Conservation (phyloP, 1,140 invertebrate genomes). For the Thrips palmi region DNA sequence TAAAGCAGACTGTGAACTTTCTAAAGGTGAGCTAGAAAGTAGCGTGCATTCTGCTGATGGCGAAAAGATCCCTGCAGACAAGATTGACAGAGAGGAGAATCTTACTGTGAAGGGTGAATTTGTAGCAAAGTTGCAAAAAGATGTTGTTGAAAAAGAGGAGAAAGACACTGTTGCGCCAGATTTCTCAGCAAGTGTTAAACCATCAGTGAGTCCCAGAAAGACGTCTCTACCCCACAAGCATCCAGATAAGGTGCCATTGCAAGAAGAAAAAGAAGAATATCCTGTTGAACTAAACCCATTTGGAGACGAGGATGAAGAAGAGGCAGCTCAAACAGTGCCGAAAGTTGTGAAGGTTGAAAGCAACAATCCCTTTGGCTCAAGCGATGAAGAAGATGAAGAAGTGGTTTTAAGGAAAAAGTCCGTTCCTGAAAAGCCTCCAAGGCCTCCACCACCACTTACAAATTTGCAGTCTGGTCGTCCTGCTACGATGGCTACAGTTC, state of each 20-base stretch:
- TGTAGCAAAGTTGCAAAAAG: slow-evolving; percentile 5
- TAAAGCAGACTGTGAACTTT: background rate
- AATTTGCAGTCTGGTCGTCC: background rate
- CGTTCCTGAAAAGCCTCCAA: slow-evolving; percentile 13
- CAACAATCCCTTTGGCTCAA: slow-evolving; percentile 53
- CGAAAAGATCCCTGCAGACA: background rate
- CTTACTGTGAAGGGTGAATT: background rate
- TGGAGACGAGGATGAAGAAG: slow-evolving; percentile 39
- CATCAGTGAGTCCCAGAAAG: slow-evolving; percentile 18
- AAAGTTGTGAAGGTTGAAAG: slow-evolving; percentile 15
- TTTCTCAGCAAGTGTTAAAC: no score
- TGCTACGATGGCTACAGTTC: background rate
- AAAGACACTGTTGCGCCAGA: no score
- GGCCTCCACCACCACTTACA: slow-evolving; percentile 14
- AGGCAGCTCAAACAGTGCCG: slow-evolving; percentile 20
- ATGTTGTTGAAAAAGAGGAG: slow-evolving; percentile 18
- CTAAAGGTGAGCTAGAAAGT: slow-evolving; percentile 4
- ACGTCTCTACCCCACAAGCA: no score
- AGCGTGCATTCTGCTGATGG: background rate
- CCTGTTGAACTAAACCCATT: slow-evolving; percentile 67
- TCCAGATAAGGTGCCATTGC: background rate
- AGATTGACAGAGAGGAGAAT: background rate
- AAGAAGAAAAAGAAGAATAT: slow-evolving; percentile 28
- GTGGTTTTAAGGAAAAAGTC: slow-evolving; percentile 15
- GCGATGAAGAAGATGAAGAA: slow-evolving; percentile 38